These are phyloP conservation scores for Rhagophthalmus giganteus DNA, from an alignment of 2,888 invertebrate species.

Conservation along the genomic window DNA sequence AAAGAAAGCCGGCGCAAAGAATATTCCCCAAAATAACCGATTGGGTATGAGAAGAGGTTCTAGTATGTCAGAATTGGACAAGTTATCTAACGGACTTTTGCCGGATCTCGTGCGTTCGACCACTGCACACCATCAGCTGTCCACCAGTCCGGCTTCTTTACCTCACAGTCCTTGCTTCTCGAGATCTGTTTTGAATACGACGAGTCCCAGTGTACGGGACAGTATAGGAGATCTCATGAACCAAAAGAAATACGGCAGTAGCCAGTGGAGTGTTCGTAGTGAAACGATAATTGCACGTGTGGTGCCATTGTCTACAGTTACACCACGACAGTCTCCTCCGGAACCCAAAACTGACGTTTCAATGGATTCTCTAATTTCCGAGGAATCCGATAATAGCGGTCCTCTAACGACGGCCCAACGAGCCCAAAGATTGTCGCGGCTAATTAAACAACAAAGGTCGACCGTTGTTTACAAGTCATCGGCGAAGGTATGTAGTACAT, in stretches of 20 bases:
- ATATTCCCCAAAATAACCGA: constrained; percentile 44
- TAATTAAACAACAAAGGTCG: constrained; percentile 66
- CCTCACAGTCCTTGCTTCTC: constrained; percentile 61
- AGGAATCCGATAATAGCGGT: constrained; percentile 56
- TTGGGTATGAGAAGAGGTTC: constrained; percentile 69
- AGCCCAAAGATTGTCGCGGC: constrained; percentile 67
- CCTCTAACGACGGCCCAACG: constrained; percentile 70
- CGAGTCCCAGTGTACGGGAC: constrained; percentile 54
- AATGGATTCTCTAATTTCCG: constrained; percentile 28
- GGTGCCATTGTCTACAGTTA: constrained; percentile 74
- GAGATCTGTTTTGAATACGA: constrained; percentile 53
- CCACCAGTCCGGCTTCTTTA: constrained; percentile 54
- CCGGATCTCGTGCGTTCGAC: constrained; percentile 59
- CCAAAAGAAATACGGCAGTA: constrained; percentile 70
- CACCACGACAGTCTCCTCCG: constrained; percentile 60
- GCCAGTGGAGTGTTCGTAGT: constrained; percentile 71
- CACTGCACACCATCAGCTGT: constrained; percentile 53
- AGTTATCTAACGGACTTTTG: constrained; percentile 53
- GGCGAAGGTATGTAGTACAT: constrained; percentile 17
- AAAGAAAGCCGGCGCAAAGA: constrained; percentile 39
- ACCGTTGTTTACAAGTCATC: constrained; percentile 9
- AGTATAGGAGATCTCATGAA: constrained; percentile 83
- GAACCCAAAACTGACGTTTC: constrained; percentile 21
- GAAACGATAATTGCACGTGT: constrained; percentile 72
- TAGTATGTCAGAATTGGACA: constrained; percentile 73